Conservation (phyloP, 2,888 invertebrate species). For the Beris chalybata region DNA sequence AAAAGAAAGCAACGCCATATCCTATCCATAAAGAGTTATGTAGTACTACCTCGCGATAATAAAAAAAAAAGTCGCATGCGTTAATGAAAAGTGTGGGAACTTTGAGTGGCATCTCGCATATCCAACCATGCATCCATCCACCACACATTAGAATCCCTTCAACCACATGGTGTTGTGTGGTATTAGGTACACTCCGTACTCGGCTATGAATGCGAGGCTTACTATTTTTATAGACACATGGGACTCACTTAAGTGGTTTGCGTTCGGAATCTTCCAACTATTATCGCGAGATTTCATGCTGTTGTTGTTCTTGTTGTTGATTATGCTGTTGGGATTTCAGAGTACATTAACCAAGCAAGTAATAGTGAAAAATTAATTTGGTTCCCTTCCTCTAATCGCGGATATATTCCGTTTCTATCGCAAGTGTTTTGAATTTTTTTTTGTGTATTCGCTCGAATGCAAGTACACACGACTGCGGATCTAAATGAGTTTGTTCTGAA, state of each 20-base stretch:
- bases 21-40: no score
- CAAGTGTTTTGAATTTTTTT: no score
- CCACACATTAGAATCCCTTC: constrained; percentile 11
- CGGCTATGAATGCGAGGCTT: background rate
- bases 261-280: constrained; percentile 33
- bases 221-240: constrained; percentile 31
- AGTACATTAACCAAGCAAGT: background rate
- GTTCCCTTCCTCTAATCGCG: no score
- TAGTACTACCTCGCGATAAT: no score
- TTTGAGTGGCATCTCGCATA: constrained; percentile 29
- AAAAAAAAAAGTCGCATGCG: constrained; percentile 25
- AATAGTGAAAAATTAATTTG: no score
- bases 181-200: background rate
- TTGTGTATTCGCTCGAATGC: no score
- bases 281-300: constrained; percentile 24
- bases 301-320: background rate
- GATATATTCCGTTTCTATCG: no score
- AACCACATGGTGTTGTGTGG: background rate
- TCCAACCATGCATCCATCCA: constrained; percentile 9
- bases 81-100: constrained; percentile 39
- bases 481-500: no score
- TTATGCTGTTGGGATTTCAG: constrained; percentile 9
- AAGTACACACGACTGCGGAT: no score
- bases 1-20: no score
- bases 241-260: constrained; percentile 37